Conservation (phyloP, 2,113 vertebrate genomes). For the Pelvicachromis taeniatus region DNA sequence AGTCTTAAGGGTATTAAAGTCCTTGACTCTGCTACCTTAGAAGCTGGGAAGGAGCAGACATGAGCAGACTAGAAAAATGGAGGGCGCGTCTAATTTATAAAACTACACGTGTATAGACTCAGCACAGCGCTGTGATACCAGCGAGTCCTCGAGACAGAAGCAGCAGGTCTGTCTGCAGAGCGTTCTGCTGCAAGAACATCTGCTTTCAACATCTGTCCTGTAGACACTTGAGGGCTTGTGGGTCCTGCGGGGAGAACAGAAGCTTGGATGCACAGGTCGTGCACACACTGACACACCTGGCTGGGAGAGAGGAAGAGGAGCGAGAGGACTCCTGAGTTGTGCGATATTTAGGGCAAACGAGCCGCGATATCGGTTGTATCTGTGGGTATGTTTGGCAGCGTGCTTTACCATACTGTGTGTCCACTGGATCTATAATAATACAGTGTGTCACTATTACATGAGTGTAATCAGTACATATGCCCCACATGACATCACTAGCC, state of each 20-base stretch:
- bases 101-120: not conserved
- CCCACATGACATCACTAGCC: not conserved
- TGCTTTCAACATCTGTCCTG: constrained; percentile 66
- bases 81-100: not conserved
- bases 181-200: constrained; percentile 56
- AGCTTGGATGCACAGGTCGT: not conserved
- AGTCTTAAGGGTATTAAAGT: not conserved
- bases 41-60: not conserved
- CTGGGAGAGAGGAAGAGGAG: not conserved
- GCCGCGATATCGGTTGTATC: not conserved
- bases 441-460: not conserved
- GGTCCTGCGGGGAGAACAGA: constrained; percentile 24
- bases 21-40: not conserved
- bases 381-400: not conserved
- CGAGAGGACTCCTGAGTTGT: not conserved
- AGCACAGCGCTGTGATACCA: not conserved
- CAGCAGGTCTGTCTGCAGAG: constrained; percentile 1
- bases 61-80: not conserved
- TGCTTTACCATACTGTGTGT: not conserved
- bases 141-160: not conserved
- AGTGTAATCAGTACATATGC: not conserved
- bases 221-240: constrained; percentile 25
- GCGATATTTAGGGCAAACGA: not conserved
- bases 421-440: not conserved
- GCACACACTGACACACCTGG: constrained; percentile 17